A percentile compares a stretch with the other conserved stretches of the same genome.
Conservation (phyloP, 2,113 vertebrate genomes). For the Ageneiosus marmoratus region DNA sequence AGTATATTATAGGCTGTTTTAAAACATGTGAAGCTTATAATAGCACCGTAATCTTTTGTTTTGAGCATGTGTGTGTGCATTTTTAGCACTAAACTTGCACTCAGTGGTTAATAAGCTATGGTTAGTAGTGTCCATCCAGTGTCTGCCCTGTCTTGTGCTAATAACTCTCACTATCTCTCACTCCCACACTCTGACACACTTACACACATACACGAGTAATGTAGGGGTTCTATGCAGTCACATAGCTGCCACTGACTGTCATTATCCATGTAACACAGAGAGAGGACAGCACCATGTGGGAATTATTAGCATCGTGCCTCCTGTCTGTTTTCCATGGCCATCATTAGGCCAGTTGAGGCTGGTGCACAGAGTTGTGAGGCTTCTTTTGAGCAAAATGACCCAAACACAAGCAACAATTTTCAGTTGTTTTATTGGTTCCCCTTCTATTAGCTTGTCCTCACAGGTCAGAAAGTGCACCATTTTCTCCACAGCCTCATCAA, state of each 20-base stretch:
- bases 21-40: background rate
- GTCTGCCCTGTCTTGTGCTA: slow-evolving; percentile 25
- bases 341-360: background rate
- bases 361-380: background rate
- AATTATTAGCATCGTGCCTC: slow-evolving; percentile 20
- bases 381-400: background rate
- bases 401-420: too few relatives aligned
- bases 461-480: background rate
- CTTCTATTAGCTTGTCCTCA: background rate
- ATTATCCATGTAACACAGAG: background rate
- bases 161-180: background rate
- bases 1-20: background rate
- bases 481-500: background rate
- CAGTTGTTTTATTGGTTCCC: background rate
- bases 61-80: background rate
- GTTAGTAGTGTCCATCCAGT: slow-evolving; percentile 9
- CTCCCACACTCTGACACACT: background rate
- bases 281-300: background rate
- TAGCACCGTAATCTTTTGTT: background rate
- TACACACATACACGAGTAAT: background rate
- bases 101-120: slow-evolving; percentile 19
- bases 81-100: background rate
- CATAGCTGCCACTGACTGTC: background rate
- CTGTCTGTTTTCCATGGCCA: background rate
- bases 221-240: background rate